Conservation (phyloP, 1,140 invertebrate genomes). For the Sinella curviseta region DNA sequence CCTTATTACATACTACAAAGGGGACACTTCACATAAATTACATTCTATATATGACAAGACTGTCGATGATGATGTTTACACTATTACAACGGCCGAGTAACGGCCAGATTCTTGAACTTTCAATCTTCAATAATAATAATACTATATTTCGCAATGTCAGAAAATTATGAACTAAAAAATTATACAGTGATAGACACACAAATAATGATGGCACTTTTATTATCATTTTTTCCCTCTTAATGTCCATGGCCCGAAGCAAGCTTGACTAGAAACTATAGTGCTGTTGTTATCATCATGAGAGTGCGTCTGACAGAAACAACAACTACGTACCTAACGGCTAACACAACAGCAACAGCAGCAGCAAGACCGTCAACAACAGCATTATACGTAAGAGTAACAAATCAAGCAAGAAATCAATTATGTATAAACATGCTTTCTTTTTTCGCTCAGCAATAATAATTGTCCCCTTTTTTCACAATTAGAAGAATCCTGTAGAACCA, state of each 20-base stretch:
- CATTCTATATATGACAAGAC: too few species aligned
- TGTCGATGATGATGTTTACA: too few species aligned
- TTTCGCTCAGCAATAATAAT: neutral
- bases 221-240: neutral
- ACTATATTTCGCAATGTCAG: neutral
- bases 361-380: neutral
- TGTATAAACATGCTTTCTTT: constrained; percentile 4
- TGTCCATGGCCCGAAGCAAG: constrained; percentile 7
- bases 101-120: constrained; percentile 16
- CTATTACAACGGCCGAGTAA: too few species aligned
- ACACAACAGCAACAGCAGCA: too few species aligned
- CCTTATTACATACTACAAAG: neutral
- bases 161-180: neutral
- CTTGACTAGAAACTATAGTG: neutral
- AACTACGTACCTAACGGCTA: too few species aligned
- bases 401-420: constrained; percentile 20
- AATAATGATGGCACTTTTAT: constrained; percentile 10
- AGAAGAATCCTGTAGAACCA: neutral
- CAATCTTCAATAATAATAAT: neutral
- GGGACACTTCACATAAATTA: too few species aligned
- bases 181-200: neutral
- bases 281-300: neutral
- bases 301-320: neutral
- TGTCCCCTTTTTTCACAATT: constrained; percentile 16
- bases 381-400: neutral